Evolutionary conservation across 2,888 invertebrate species (phyloP).

Genomic region (Tetragonula carbonaria): DNA sequence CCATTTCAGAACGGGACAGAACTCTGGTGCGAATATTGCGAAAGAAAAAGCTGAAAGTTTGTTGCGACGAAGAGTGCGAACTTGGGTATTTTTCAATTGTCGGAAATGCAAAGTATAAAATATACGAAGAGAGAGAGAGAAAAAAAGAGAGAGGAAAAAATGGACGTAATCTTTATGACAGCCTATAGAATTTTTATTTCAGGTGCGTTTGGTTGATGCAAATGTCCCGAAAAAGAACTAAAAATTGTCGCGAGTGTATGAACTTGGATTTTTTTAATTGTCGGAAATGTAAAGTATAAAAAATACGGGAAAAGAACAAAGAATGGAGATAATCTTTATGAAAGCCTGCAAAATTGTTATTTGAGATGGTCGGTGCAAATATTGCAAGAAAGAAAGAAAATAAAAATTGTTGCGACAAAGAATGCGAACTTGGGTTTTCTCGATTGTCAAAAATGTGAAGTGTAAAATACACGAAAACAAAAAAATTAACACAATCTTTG

Average conservation of each 20-base stretch:
- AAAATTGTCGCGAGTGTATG: too few relatives aligned
- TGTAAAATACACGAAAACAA: background rate
- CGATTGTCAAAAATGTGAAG: background rate
- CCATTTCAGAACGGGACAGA: background rate
- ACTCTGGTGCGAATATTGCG: background rate
- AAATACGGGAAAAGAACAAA: background rate
- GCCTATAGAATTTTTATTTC: background rate
- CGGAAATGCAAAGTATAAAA: background rate
- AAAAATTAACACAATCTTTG: too few relatives aligned
- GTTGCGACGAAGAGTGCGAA: background rate
- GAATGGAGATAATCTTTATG: too few relatives aligned
- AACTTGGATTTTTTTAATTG: background rate
- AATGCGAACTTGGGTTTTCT: background rate
- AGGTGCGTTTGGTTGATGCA: background rate
- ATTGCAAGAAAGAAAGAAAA: background rate
- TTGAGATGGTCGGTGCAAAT: background rate
- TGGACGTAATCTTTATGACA: too few relatives aligned
- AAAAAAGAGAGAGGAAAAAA: too few relatives aligned
- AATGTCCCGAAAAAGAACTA: too few relatives aligned
- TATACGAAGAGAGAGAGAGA: background rate
- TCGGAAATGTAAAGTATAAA: background rate
- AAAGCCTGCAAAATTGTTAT: background rate
- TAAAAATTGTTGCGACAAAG: too few relatives aligned
- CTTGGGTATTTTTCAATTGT: background rate
- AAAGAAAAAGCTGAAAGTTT: too few relatives aligned